Evolutionary conservation across 2,797 vertebrate genomes (phyloP).

Genomic region (Heteromormyrus szaboi): DNA sequence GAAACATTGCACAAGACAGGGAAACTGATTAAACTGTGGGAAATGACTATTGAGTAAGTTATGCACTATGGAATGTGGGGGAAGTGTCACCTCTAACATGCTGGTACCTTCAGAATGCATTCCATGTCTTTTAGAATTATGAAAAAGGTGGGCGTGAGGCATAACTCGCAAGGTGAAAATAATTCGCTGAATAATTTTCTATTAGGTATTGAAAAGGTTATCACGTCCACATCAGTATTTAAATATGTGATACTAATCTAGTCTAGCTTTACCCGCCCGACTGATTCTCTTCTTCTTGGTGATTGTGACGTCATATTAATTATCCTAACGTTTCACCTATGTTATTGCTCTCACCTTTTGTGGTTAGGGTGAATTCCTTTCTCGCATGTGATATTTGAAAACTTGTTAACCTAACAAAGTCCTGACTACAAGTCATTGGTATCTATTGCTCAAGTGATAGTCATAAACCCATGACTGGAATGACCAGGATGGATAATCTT

Average conservation of each 20-base stretch:
- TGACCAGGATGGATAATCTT: not conserved
- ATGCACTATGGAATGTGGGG: not conserved
- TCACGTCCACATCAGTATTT: not conserved
- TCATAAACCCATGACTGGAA: not conserved
- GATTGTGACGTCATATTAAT: not conserved
- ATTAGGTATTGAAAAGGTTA: not conserved
- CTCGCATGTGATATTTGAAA: not conserved
- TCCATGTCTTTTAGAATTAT: not conserved
- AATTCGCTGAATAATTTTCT: not conserved
- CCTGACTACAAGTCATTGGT: not conserved
- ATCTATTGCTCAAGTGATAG: not conserved
- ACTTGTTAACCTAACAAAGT: not conserved
- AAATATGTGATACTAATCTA: not conserved
- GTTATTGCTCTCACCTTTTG: not conserved
- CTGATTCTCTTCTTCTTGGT: not conserved
- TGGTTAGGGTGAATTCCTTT: not conserved
- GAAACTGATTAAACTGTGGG: not conserved
- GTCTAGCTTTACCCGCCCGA: not conserved
- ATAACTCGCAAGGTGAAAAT: not conserved
- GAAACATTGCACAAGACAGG: not conserved
- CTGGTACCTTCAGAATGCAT: not conserved
- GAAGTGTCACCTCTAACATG: not conserved
- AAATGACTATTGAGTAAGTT: not conserved
- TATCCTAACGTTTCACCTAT: not conserved
- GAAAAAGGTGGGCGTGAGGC: not conserved